Conservation (phyloP, 2,797 vertebrate genomes). For the Natrix natrix region DNA sequence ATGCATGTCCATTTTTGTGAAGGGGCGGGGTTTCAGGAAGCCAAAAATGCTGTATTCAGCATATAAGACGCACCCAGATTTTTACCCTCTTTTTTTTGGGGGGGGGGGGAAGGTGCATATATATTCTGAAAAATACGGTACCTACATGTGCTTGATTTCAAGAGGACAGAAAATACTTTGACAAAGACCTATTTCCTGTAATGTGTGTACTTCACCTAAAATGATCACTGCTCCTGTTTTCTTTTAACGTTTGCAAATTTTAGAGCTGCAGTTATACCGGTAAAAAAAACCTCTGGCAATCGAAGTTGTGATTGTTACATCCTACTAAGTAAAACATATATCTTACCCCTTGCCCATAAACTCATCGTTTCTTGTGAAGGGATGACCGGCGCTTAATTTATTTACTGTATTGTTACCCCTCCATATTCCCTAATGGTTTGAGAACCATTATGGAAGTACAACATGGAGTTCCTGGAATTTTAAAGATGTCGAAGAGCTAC, state of each 20-base stretch:
- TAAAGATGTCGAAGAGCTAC: background rate
- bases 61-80: no score
- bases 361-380: background rate
- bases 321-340: background rate
- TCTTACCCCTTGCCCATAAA: background rate
- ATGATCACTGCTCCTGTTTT: background rate
- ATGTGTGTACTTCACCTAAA: background rate
- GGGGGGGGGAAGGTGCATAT: no score
- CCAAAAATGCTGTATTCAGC: no score
- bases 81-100: no score
- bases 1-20: no score
- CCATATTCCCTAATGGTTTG: background rate
- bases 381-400: background rate
- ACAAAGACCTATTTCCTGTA: background rate
- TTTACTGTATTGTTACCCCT: background rate
- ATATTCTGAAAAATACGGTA: no score
- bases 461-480: background rate
- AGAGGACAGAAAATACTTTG: background rate
- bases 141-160: background rate
- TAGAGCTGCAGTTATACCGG: background rate
- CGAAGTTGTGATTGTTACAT: background rate
- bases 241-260: background rate
- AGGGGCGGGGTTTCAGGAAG: no score
- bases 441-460: background rate
- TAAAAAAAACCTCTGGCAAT: background rate